Base-by-base conservation (phyloP, 2,888 invertebrate genomes). In the Tetheella fluctuosa region DNA sequence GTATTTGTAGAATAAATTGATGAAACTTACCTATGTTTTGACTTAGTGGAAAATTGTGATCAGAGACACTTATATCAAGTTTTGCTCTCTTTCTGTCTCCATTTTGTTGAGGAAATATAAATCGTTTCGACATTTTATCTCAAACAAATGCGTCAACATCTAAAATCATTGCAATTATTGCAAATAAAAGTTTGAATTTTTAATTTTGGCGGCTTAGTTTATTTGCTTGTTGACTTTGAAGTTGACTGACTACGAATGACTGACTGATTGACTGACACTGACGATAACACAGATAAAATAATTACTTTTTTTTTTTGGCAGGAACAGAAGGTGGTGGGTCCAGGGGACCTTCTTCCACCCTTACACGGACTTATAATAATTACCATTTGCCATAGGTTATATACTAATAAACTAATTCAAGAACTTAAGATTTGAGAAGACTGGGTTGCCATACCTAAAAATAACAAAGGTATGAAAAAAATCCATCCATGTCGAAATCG, bases 41-140 rank as follows among this genome's bases (percentile, higher is more conserved):
- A 81, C 92, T 93, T 20, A 90, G 64, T 59, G 91, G 91, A 79
- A 93, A 89, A 69, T 91, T 91, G 64, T 92, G 92, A 72, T 93
- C 91, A 10, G 89, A 84, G 62, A 87, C 77, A 58, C 88, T 85
- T 28, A 91, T 73, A 74, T 92, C 84, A n/a, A 93, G 83, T 75
- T 84, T 91, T 1, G 89, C 83, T 68, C 84, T 90, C 68, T 93
- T 93, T 59, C 88, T 79, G 67, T 90, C 89, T 28, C 88, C 89
- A 57, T 77, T 70, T 57, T 88, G 84, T 70, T 88, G 86, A 15
- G 87, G 87, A 74, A 74, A 83, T 58, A 73, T 71, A 67, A 72
- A 84, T 68, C 92, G 81, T 77, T 93, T 93, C 52, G 92, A 84
- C 92, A 93, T 93, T 73, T 71, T 60, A 64, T 39, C 55, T 37